Conservation (phyloP, 2,888 invertebrate genomes). For the Leptarthrus brevirostris region DNA sequence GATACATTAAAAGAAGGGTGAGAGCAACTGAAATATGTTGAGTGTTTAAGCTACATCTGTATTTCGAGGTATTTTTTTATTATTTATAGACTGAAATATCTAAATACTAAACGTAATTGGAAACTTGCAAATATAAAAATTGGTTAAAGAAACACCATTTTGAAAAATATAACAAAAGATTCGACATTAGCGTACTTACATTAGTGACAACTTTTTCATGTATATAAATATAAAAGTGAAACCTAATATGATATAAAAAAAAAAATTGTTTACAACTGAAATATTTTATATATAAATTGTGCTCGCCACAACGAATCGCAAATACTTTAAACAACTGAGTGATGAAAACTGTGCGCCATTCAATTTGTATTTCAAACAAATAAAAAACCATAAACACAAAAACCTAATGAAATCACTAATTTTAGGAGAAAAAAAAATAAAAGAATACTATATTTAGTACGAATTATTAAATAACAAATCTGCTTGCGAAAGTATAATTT, state of each 20-base stretch:
- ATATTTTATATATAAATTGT: constrained; percentile 28
- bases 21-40: too few species aligned
- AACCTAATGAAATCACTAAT: constrained; percentile 19
- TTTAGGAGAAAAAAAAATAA: constrained; percentile 21
- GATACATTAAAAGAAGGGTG: too few species aligned
- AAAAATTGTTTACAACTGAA: constrained; percentile 8
- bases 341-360: constrained; percentile 45
- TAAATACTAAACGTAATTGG: too few species aligned
- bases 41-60: too few species aligned
- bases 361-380: constrained; percentile 29
- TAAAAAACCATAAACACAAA: constrained; percentile 1
- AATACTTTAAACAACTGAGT: constrained; percentile 24
- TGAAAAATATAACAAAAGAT: too few species aligned
- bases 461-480: constrained; percentile 2
- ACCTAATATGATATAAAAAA: neutral
- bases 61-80: too few species aligned
- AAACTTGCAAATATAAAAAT: too few species aligned
- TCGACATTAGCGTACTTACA: too few species aligned
- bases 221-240: neutral
- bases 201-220: neutral
- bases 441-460: constrained; percentile 5
- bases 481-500: constrained; percentile 27
- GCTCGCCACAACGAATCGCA: constrained; percentile 28
- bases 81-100: too few species aligned
- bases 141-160: too few species aligned